phyloP scores from a whole-genome alignment of 2,797 vertebrate species.

The Darevskia nairensis region DNA sequence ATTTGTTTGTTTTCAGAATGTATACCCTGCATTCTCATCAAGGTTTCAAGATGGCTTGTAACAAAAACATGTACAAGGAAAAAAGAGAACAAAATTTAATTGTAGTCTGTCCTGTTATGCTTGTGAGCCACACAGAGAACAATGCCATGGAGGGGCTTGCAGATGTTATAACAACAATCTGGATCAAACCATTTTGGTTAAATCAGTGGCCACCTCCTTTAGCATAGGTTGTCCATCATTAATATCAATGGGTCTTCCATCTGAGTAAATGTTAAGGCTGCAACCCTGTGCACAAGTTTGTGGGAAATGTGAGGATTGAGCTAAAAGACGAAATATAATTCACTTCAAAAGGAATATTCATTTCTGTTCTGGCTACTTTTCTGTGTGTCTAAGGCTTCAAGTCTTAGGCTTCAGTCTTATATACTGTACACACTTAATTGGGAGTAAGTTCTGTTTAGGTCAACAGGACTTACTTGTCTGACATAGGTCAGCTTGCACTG shows the following conservation, averaged over 20 bases:
- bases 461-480: no score
- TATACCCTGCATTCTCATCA: no score
- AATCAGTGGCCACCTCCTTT: not conserved
- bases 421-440: no score
- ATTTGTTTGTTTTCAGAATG: no score
- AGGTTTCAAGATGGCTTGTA: not conserved
- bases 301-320: not conserved
- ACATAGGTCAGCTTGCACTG: no score
- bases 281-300: not conserved
- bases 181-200: not conserved
- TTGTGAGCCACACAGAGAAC: not conserved
- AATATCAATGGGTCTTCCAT: not conserved
- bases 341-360: not conserved
- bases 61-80: not conserved
- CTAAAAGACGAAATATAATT: not conserved
- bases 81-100: not conserved
- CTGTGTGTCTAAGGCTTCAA: no score
- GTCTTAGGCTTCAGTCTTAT: no score
- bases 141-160: no score
- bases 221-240: not conserved
- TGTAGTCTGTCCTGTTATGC: no score
- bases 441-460: no score
- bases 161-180: not conserved
- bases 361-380: not conserved
- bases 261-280: not conserved